A percentile compares a stretch with the other conserved stretches of the same genome.
phyloP scores from a whole-genome alignment of 2,797 vertebrate genomes.

The Gymnothorax javanicus region DNA sequence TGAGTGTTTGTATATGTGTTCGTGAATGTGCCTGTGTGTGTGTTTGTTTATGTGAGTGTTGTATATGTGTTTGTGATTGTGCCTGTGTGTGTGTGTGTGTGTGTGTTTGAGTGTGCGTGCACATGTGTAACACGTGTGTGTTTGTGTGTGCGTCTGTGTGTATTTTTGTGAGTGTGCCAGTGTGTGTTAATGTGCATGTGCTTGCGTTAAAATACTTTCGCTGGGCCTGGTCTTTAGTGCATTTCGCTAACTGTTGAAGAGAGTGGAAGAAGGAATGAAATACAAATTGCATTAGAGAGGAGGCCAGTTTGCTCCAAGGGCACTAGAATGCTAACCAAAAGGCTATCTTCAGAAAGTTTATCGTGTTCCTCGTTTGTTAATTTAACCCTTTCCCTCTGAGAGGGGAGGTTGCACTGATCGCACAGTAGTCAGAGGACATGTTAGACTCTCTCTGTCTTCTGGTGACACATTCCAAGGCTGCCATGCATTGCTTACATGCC shows the following conservation, averaged over 20 bases:
- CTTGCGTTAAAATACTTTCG: not conserved
- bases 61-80: not conserved
- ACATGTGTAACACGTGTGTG: too few relatives aligned
- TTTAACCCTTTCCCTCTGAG: not conserved
- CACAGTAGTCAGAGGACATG: not conserved
- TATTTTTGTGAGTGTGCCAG: not conserved
- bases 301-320: not conserved
- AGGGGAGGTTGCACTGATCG: not conserved
- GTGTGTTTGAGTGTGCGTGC: not conserved
- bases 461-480: not conserved
- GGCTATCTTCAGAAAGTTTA: not conserved
- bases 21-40: not conserved
- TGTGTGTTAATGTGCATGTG: not conserved
- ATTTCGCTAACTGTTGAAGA: not conserved
- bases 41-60: not conserved
- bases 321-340: not conserved
- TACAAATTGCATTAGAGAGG: not conserved
- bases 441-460: not conserved
- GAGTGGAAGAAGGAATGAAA: not conserved
- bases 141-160: not conserved
- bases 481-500: not conserved
- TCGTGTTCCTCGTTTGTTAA: not conserved
- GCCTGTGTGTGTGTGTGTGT: not conserved
- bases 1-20: not conserved
- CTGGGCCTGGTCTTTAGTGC: not conserved